Evolutionary conservation across 1,140 invertebrate genomes (phyloP), one percentile per base, ranked within the genome.

Genomic region (Heliconius melpomene): DNA sequence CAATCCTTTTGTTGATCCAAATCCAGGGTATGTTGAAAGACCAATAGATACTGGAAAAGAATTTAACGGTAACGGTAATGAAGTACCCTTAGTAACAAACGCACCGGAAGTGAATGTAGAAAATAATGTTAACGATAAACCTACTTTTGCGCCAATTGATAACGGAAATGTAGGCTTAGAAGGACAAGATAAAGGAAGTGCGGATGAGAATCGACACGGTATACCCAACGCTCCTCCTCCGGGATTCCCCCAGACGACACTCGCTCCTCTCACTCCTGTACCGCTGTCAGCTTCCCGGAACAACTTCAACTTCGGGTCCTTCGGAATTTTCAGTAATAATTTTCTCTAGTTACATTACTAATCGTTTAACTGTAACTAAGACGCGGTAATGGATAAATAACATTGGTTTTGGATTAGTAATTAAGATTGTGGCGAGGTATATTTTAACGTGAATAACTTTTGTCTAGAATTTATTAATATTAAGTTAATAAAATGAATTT

Each of bases 281-380:
- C 87, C 88, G 20, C n/a, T 46, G 1, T 79, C 84, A 2, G 87
- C 85, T 36, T 79, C 82, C 1, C 85, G 85, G 16, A 87, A 89
- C 77, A 88, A 88, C 80, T 82, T 88, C 77, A 87, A 90, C 78
- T 89, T 91, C 38, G 86, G 85, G 75, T 20, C 79, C 6, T 74
- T 77, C 60, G 84, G 82, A 82, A 60, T 86, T 57, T 93, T 93
- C 86, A 77, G 91, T 92, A 92, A 91, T 83, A 54, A 81, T 76
- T 79, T 84, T 72, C 26, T 29, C 26, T 66, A 66, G 60, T 66
- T 66, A 29, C 60, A 66, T 13, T 81, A 75, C 60, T 66, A 66
- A 66, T 66, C 7, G 60, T 66, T 66, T 66, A 66, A 66, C 60
- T 66, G 60, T 66, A 29, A 66, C 60, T 66, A 66, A 66, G 60